phyloP scores from a whole-genome alignment of 2,888 invertebrate species.

The Arctia plantaginis region DNA sequence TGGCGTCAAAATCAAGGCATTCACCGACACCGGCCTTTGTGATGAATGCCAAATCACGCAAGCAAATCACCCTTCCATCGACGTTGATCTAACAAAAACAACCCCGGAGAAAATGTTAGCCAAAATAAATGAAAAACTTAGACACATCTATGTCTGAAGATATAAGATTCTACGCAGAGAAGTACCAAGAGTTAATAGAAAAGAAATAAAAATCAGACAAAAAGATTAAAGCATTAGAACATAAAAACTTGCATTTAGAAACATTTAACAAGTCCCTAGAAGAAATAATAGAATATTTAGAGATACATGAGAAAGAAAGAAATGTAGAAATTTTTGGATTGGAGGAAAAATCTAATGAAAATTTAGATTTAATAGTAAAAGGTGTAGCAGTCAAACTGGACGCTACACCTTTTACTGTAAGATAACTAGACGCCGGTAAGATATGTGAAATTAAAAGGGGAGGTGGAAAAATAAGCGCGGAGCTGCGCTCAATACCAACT shows the following conservation, averaged over 20 bases:
- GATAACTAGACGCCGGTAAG: background rate
- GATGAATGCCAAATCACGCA: too few relatives aligned
- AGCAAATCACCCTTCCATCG: background rate
- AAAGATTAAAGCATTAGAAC: background rate
- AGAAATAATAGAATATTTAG: conserved; percentile 3
- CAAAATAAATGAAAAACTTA: background rate
- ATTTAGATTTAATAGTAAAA: background rate
- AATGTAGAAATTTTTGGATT: conserved; percentile 6
- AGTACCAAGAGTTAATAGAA: conserved; percentile 6
- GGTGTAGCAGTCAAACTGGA: background rate
- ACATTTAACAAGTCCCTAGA: background rate
- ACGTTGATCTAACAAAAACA: background rate
- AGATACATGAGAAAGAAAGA: background rate
- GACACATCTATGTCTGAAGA: background rate
- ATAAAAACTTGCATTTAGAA: background rate
- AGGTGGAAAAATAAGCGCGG: background rate
- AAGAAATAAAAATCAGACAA: conserved; percentile 4
- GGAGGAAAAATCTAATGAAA: background rate
- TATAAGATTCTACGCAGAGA: conserved; percentile 4
- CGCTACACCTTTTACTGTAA: too few relatives aligned
- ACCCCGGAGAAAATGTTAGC: background rate
- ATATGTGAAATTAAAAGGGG: conserved; percentile 6
- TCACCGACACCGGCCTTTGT: background rate
- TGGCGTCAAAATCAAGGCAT: background rate
- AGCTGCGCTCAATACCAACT: too few relatives aligned